Evolutionary conservation across 2,888 invertebrate genomes (phyloP), one percentile per base, ranked within the genome.

Genomic region (Chironomus riparius): DNA sequence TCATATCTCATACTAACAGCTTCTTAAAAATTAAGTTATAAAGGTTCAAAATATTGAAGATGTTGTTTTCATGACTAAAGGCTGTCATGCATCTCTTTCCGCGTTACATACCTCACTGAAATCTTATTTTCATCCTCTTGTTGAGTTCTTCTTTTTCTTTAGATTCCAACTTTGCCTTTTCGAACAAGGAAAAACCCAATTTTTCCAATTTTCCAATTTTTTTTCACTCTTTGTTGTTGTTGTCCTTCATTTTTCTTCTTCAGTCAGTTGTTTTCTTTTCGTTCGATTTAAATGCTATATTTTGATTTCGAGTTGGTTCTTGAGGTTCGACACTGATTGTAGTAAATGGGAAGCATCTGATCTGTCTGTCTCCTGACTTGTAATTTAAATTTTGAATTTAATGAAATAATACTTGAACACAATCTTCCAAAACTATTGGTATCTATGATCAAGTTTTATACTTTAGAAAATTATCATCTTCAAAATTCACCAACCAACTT

Each of bases 131-230:
- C 13, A 24, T 65, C 38, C 10, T 38, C 38, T 38, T 38, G 38
- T 38, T 10, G 38, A 38, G 10, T 4, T 38, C 38, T 38, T 38
- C 38, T 38, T 28, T 5, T 15, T 56, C 50, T 15, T 50, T 50
- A 4, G 4, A 15, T 56, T 38, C 38, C 10, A 38, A 38, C 38
- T 24, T 24, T 65, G 22, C 65, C 65, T 22, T 24, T 65, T 12
- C 15, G n/a, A 38, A 38, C 10, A 15, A 22, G 24, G 22, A 21
- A 5, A 24, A 65, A 65, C 1, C 65, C 65, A 65, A 65, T 65
- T 65, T 65, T 65, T 18, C 65, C 65, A 65, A 65, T 65, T 65
- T 65, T 65, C 24, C 65, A 65, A 65, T 21, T 65, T 65, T 65
- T 62, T 5, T 24, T n/a, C 65, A 24, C 24, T 21, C 13, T 62